Evolutionary conservation across 2,797 vertebrate genomes (phyloP).

Genomic region (Morus bassanus): DNA sequence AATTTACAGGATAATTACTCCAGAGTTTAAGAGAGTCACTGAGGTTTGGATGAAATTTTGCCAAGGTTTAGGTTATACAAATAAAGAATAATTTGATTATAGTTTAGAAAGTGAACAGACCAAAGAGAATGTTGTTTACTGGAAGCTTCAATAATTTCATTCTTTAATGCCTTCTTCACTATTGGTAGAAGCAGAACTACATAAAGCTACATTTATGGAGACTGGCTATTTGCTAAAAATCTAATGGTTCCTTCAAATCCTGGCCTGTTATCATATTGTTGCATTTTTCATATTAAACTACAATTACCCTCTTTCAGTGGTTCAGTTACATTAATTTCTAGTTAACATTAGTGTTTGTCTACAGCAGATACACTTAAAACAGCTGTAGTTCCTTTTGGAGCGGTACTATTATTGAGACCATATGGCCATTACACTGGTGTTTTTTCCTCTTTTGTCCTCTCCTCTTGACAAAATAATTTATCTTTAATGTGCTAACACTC

Average conservation of each 20-base stretch:
- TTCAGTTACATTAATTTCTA: conserved; percentile 52
- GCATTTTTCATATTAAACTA: conserved; percentile 52
- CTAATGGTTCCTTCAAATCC: conserved; percentile 31
- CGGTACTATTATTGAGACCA: conserved; percentile 62
- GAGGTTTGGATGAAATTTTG: not conserved
- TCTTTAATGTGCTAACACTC: conserved; percentile 42
- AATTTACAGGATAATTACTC: not conserved
- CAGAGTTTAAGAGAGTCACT: not conserved
- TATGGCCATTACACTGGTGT: conserved; percentile 45
- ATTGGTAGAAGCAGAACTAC: not conserved
- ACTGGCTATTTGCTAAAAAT: not conserved
- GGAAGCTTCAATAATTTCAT: not conserved
- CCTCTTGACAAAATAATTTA: conserved; percentile 56
- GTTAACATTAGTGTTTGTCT: conserved; percentile 46
- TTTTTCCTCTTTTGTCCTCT: conserved; percentile 58
- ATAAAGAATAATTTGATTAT: conserved; percentile 7
- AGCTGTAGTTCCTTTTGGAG: conserved; percentile 59
- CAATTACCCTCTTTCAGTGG: conserved; percentile 19
- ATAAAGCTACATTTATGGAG: conserved; percentile 1
- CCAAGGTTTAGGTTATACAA: not conserved
- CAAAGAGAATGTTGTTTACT: not conserved
- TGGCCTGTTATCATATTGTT: conserved; percentile 45
- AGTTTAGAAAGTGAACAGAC: not conserved
- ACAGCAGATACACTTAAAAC: conserved; percentile 60
- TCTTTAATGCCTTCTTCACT: not conserved